Evolutionary conservation across 2,113 vertebrate species (phyloP), one percentile per base, ranked within the genome.

Genomic region (Phylloscopus trochilus): DNA sequence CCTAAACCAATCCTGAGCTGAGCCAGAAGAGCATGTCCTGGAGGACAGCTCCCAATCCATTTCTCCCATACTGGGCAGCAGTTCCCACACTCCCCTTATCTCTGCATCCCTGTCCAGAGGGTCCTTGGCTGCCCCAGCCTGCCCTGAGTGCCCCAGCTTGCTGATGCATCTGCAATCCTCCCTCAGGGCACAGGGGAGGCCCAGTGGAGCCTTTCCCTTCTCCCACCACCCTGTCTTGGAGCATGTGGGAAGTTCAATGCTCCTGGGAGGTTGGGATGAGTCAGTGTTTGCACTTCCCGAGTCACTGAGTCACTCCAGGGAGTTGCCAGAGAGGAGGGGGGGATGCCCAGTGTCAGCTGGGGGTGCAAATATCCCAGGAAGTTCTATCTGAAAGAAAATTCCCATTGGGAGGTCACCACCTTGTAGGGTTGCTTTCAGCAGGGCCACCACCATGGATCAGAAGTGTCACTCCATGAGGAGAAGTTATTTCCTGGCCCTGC

Each of bases 241-340:
- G 68, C 0, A 0, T 0, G 28, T 87, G 92, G 74, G 81, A 66
- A 46, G 76, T 16, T n/a, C 8, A 2, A 3, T 9, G 4, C 27
- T 37, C 53, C 24, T 37, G 83, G 37, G 86, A 87, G 41, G 5
- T 15, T 22, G 63, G 4, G 33, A 21, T 94, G 92, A 90, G 62
- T 93, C 94, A 90, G 60, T 15, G 8, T 87, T 93, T 70, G 82
- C 74, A 31, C 0, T 1, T 82, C 88, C 85, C 75, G 90, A 95
- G 59, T 92, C 94, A 90, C 79, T 78, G 90, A 95, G 59, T 92
- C 94, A 90, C 79, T 22, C 58, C 63, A 41, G 89, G 89, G 80
- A 86, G 76, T 55, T 86, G 53, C 72, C 79, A 47, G 72, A n/a
- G 89, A 73, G 41, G 21, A 70, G 58, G 1, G 6, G 44, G 44